These are phyloP conservation scores for Alviniconcha marisindica DNA, from an alignment of 1,140 invertebrate genomes.

Conservation along the genomic window DNA sequence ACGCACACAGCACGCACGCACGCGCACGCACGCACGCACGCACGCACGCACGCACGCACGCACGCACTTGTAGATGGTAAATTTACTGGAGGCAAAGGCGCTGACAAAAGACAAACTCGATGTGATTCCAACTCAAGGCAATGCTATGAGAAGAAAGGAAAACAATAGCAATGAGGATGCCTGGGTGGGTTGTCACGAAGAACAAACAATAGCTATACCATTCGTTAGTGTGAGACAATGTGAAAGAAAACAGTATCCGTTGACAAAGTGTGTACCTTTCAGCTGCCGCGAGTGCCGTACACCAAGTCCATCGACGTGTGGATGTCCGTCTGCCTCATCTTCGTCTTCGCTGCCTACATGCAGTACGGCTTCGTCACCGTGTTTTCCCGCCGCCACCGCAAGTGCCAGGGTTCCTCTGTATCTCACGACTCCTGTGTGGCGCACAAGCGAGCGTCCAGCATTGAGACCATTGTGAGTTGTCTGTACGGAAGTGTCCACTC, in stretches of 20 bases:
- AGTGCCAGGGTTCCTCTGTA: background rate
- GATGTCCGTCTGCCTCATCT: constrained; percentile 92
- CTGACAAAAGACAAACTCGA: background rate
- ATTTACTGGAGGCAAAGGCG: background rate
- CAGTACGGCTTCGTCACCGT: constrained; percentile 87
- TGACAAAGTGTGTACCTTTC: background rate
- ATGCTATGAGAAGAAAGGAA: no score
- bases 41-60: constrained; percentile 10
- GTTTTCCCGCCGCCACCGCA: constrained; percentile 42
- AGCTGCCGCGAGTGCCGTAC: constrained; percentile 76
- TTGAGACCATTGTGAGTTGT: background rate
- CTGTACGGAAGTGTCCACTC: no score
- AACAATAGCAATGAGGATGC: no score
- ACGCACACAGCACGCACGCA: no score
- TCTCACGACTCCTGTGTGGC: background rate
- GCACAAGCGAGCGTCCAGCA: background rate
- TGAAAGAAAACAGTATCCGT: background rate
- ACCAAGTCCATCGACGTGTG: constrained; percentile 89
- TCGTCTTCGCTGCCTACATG: constrained; percentile 88
- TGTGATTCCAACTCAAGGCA: no score
- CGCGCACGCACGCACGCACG: constrained; percentile 23
- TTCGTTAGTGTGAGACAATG: background rate
- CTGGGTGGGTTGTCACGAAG: no score
- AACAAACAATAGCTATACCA: no score
- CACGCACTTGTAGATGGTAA: background rate